Conservation (phyloP, 2,797 vertebrate species). For the Eremophila alpestris region DNA sequence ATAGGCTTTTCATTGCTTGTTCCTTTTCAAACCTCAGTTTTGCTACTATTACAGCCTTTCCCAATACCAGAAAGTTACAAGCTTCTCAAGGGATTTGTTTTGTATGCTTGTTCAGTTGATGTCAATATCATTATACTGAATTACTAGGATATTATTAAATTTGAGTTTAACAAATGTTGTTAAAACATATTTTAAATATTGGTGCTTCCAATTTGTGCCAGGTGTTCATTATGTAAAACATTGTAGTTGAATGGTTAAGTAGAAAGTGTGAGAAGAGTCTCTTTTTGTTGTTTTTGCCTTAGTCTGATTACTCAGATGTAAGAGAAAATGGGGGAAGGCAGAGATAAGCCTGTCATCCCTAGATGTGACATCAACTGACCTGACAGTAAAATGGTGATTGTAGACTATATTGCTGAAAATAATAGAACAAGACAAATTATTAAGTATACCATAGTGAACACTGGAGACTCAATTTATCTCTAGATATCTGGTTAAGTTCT, state of each 20-base stretch:
- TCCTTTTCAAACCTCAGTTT: not conserved
- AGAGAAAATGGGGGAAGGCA: not conserved
- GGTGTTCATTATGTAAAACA: not conserved
- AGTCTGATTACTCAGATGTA: not conserved
- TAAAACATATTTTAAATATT: not conserved
- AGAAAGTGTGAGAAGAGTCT: not conserved
- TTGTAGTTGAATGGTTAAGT: not conserved
- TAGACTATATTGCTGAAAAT: not conserved
- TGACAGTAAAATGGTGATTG: not conserved
- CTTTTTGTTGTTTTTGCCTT: not conserved
- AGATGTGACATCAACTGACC: not conserved
- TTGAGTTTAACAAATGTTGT: not conserved
- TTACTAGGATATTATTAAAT: conserved; percentile 10
- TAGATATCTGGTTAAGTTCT: not conserved
- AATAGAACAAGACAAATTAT: not conserved
- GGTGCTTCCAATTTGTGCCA: not conserved
- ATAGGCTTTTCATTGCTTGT: not conserved
- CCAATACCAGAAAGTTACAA: not conserved
- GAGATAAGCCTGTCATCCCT: not conserved
- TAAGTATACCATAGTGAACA: not conserved
- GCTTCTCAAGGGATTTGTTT: not conserved
- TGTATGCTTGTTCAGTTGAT: not conserved
- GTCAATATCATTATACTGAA: conserved; percentile 6
- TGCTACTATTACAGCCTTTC: not conserved
- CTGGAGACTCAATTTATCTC: not conserved